Base-by-base conservation (phyloP, 2,888 invertebrate genomes). In the Venusia cambrica region DNA sequence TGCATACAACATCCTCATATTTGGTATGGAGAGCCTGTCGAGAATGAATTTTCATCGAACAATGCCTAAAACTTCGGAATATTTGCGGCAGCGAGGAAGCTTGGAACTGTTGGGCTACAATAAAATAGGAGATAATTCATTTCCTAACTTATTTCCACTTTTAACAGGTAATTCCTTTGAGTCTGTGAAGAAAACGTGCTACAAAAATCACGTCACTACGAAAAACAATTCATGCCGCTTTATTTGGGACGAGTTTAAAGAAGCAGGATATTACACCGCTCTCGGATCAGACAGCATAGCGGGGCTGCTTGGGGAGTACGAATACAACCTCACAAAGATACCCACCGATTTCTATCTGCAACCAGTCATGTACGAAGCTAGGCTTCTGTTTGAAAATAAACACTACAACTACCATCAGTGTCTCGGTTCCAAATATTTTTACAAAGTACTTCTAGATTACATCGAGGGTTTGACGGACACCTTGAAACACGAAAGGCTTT, bases 41-140 rank as follows among this genome's bases (percentile, higher is more conserved):
- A 89, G 96, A 48, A 73, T 94, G 26, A 96, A 96, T 71, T 92
- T 96, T 48, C 90, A 93, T 40, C 89, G 97, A 4, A 93, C 93
- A 56, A 92, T 97, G 92, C 93, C 93, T 0, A 79, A 85, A 48
- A 94, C 94, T 0, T 73, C 88, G 5, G 57, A 76, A 2, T 89
- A 88, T 45, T 74, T 95, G 31, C 74, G 85, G 11, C 61, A 89
- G 2, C 72, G 92, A 14, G 87, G 87, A 0, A 91, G 91, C 5
- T 81, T 94, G n/a, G 95, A 95, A 58, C 84, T 97, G 63, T 66
- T 92, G 40, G 97, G 97, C 1, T 97, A 95, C 70, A 96, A 94
- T 62, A 97, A 97, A 85, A 92, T 97, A 1, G 97, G 91, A 0
- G 97, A 97, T 71, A 97, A 97, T 65, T 96, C 97, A 0, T 96